Percentiles rank a stretch among this genome's conserved stretches.
Conservation (phyloP, 37 sponge, comb jelly and placozoan genomes). For the Geodia barretti region DNA sequence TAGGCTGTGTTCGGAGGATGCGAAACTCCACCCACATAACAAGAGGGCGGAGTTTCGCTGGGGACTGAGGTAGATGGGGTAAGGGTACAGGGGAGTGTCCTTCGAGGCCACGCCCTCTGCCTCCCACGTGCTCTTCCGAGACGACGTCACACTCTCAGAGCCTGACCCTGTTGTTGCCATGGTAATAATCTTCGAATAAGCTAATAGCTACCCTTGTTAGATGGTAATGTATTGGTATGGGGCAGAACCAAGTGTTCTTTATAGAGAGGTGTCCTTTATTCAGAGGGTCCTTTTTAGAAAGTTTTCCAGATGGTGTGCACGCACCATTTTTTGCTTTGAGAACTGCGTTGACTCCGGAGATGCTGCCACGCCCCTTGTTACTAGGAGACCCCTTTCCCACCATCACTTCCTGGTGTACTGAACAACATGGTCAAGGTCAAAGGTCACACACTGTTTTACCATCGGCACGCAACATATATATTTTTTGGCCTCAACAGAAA, state of each 20-base stretch:
- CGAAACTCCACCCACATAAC: conserved; percentile 82
- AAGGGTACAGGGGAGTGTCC: conserved; percentile 35
- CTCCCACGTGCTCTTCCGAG: not conserved
- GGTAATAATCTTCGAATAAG: too few relatives aligned
- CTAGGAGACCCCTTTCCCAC: not conserved
- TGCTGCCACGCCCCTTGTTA: not conserved
- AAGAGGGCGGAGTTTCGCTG: conserved; percentile 37
- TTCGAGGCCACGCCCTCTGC: not conserved
- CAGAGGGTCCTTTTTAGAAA: too few relatives aligned
- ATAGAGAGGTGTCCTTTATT: too few relatives aligned
- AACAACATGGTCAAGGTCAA: not conserved
- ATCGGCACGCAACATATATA: too few relatives aligned
- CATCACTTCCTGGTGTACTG: not conserved
- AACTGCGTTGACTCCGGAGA: not conserved
- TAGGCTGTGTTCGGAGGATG: not conserved
- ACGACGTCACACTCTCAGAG: too few relatives aligned
- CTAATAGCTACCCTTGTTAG: too few relatives aligned
- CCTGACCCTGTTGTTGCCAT: too few relatives aligned
- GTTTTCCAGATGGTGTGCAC: too few relatives aligned
- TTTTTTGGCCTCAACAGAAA: too few relatives aligned
- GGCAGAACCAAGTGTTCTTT: too few relatives aligned
- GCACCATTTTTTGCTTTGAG: not conserved
- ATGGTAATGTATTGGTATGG: too few relatives aligned
- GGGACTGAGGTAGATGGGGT: conserved; percentile 17
- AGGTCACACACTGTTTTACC: not conserved